Percentiles rank a stretch among this genome's conserved stretches.
phyloP scores from a whole-genome alignment of 1,140 invertebrate genomes.

The Zaprionus kolodkinae region DNA sequence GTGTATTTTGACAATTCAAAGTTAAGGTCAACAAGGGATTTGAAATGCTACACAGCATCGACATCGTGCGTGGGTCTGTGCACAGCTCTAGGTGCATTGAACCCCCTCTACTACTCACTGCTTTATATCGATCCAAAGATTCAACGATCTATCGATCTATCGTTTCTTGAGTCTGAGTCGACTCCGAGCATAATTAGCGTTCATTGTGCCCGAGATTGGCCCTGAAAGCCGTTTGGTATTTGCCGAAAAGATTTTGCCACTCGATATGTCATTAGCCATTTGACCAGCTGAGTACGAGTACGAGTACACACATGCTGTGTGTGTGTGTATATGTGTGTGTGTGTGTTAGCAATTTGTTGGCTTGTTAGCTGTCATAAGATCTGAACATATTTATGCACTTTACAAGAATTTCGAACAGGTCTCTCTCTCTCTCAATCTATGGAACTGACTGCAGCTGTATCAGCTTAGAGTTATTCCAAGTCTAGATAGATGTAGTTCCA shows the following conservation, averaged over 20 bases:
- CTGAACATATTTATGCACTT: conserved; percentile 79
- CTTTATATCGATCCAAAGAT: conserved; percentile 23
- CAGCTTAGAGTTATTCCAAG: neutral
- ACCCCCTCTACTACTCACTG: conserved; percentile 24
- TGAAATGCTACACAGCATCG: conserved; percentile 73
- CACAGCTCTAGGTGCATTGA: conserved; percentile 59
- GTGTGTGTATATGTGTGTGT: conserved; percentile 30
- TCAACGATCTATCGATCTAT: neutral
- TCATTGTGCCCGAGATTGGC: conserved; percentile 69
- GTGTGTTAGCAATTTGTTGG: conserved; percentile 40
- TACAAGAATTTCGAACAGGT: conserved; percentile 64
- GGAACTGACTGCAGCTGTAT: conserved; percentile 43
- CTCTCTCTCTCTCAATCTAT: neutral
- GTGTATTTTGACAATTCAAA: conserved; percentile 79
- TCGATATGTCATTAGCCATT: conserved; percentile 68
- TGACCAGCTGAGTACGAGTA: conserved; percentile 18
- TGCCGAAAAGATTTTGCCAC: conserved; percentile 42
- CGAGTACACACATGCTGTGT: too few relatives aligned
- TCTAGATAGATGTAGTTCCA: conserved; percentile 4
- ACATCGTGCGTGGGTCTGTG: conserved; percentile 43
- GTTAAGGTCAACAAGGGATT: conserved; percentile 82
- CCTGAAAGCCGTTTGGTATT: conserved; percentile 54
- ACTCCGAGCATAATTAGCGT: conserved; percentile 72
- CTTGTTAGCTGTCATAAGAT: conserved; percentile 70
- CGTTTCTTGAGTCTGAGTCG: too few relatives aligned